Base-by-base conservation (phyloP, 92 coral and sea anemone species). In the Phenganax subtilis region DNA sequence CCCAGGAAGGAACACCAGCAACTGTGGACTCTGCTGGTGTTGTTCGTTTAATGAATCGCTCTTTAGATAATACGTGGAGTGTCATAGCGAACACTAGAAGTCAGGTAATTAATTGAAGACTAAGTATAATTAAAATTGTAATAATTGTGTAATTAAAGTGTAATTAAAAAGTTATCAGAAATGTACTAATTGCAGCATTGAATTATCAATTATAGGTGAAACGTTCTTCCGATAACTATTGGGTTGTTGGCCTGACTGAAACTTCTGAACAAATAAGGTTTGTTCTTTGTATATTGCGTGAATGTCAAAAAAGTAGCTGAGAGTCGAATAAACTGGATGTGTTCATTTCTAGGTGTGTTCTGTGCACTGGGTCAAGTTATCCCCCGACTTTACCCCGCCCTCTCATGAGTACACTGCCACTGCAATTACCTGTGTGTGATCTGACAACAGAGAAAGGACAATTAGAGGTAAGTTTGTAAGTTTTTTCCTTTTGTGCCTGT, bases 381-480 rank as follows among this genome's bases (percentile, higher is more conserved):
- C 97, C 97, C 65, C 93, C 97, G 7, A 93, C 97, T 6, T 77
- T 93, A 56, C 97, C 97, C 55, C 97, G 97, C 72, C 97, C 97
- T 74, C 91, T 93, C 20, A 87, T 91, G 74, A 89, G 87, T 52
- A 84, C 92, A 3, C 73, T 93, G 75, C 97, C 97, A n/a, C 89
- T 93, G 27, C 91, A 91, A 70, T 56, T 93, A 65, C 97, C 97
- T 10, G 80, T 93, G 52, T 93, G 97, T 88, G 97, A 93, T 84
- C 83, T 91, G 93, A 78, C 92, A 28, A 93, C 97, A 28, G 98
- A 93, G 68, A 91, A 93, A 82, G 98, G 97, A 15, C 91, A 88
- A 71, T 87, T 90, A 44, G 98, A 93, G 92, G 97, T 93, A 80
- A 66, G 81, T 62, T 44, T 74, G 56, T 51, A 9, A 4, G 54